Base-by-base conservation (phyloP, 2,888 invertebrate genomes). In the Acanthococcus lagerstroemiae region DNA sequence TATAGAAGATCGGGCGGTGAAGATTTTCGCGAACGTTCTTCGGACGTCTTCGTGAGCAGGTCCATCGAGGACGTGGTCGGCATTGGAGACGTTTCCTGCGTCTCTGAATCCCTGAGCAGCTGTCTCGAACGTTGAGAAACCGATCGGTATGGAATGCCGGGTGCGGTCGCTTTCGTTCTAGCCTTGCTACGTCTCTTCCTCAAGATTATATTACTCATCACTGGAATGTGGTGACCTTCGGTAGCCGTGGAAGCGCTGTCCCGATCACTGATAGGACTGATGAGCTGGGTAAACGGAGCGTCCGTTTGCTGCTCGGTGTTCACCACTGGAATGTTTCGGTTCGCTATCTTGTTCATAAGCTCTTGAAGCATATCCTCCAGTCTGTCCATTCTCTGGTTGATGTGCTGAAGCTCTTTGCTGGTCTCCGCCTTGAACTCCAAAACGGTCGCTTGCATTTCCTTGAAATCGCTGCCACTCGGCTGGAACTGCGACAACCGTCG, bases 201-300 rank as follows among this genome's bases (percentile, higher is more conserved):
- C 45, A 66, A 7, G 1, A 66, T 56, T 19, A 65, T 25, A 46
- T 65, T 65, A 21, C 66, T 25, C 2, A 66, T 19, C 9, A 45
- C 45, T 1, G 65, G 55, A 17, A 65, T 25, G 17, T 55, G 63
- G 5, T 54, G 65, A 26, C 55, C 55, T 22, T 45, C 66, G 22
- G 55, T 46, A 5, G 44, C 21, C 19, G 66, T 66, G n/a, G 66
- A 56, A 26, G 66, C 55, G 27, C 66, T 66, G 15, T 66, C 66
- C 25, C 66, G 66, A 55, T 66, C 66, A 25, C 66, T 66, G 30
- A 46, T 22, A 26, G 56, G 55, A 30, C 66, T 56, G 17, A 61
- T 61, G 52, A 50, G 27, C 19, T 45, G 48, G 1, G 50, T 7
- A 22, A n/a, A 30, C 4, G 55, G 50, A 1, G 55, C 46, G 5